Percentiles rank a stretch among this genome's conserved stretches.
Evolutionary conservation across 2,113 vertebrate genomes (phyloP).

Genomic region (human): DNA sequence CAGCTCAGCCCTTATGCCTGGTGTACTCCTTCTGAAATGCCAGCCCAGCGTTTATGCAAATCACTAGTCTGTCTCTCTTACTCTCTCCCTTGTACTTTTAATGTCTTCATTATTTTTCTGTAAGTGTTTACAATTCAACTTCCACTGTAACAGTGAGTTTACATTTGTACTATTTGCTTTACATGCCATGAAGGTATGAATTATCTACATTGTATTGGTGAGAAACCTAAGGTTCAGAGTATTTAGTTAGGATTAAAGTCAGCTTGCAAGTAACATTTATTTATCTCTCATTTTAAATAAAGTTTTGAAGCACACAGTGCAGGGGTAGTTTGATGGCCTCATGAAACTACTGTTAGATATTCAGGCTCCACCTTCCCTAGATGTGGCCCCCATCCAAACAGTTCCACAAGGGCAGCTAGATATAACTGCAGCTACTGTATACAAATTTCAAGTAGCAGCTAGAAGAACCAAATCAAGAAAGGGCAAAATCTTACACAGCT

Average conservation of each 20-base stretch:
- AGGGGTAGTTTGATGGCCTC: no score
- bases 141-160: background rate
- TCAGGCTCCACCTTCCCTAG: accelerated
- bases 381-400: background rate
- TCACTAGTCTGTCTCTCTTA: background rate
- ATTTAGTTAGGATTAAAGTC: background rate
- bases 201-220: background rate
- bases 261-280: background rate
- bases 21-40: background rate
- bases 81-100: background rate
- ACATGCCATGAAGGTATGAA: background rate
- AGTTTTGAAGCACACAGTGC: background rate
- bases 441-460: background rate
- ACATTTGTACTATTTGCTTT: background rate
- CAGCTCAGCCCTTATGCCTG: background rate
- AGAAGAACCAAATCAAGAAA: background rate
- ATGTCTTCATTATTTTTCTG: background rate
- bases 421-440: background rate
- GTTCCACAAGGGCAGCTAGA: background rate
- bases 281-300: conserved; percentile 10
- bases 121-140: background rate
- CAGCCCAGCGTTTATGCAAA: no score
- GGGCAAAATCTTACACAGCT: background rate
- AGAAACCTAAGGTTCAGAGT: background rate
- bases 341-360: no score